Evolutionary conservation across 92 coral and sea anemone genomes (phyloP), one percentile per base, ranked within the genome.

Genomic region (Phymanthus crucifer): DNA sequence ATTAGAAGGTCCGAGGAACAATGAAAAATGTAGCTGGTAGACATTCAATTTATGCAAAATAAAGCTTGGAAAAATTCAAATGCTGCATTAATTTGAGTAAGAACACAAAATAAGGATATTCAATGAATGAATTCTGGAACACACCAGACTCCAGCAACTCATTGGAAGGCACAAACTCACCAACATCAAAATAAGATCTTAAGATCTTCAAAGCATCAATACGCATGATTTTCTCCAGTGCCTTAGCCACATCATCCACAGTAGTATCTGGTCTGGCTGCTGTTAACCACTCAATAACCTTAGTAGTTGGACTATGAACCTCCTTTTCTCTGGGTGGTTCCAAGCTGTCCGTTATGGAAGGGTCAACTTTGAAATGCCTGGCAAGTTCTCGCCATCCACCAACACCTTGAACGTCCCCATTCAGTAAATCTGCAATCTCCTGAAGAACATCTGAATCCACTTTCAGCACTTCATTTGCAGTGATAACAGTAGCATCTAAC

Each of bases 311-410:
- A 81, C 85, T 81, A n/a, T 72, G 78, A 32, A 81, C 47, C 1
- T 71, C 85, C 43, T 52, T 73, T 11, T 14, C 71, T 0, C 31
- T 11, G 36, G 85, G 85, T 23, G 72, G 72, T 27, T 72, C 78
- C 71, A 81, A 34, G 34, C 24, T 45, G 5, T 57, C 46, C 18
- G 72, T 18, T 19, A 81, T 56, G 38, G 23, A 57, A 21, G 56
- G 21, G 31, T 69, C 45, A 54, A 27, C 72, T 2, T 24, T 27
- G 8, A 81, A 34, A 19, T 32, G 72, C 9, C 43, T 27, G 10
- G 35, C 85, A 34, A 81, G 78, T 57, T 29, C 35, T 34, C 58
- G 65, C 85, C 85, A 81, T 40, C 85, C 85, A 6, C 57, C 50
- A 50, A 27, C 70, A 69, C 85, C 85, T 35, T 8, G 23, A 27